Evolutionary conservation across 2,113 vertebrate species (phyloP), one percentile per base, ranked within the genome.

Genomic region (Connochaetes taurinus): DNA sequence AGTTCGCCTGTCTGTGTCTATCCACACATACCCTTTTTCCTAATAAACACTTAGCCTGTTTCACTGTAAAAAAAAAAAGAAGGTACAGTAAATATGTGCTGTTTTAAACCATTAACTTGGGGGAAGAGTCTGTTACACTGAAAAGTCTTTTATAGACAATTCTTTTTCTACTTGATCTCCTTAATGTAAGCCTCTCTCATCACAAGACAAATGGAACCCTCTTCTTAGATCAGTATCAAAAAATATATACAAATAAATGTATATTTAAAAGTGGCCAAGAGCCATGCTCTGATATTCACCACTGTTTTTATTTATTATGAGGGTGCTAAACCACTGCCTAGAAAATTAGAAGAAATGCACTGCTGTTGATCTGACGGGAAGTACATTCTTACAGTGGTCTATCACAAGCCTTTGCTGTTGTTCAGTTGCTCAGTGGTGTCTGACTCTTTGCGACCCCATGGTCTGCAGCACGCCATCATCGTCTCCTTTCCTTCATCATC

Each of bases 401-500:
- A 4, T 40, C 7, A 57, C 40, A 50, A 84, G 1, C 6, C 47
- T 40, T 13, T 36, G 62, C 17, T 6, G n/a, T 36, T 6, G n/a
- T 36, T 36, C n/a, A 36, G 9, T 11, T 2, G 1, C n/a, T 36
- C n/a, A 21, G n/a, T 71, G 0, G 4, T 36, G 64, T 71, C n/a
- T 4, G 4, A 71, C 64, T 71, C 64, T 67, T 36, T 71, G n/a
- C 0, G 4, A 71, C n/a, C 64, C 64, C 64, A 71, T 6, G 64
- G n/a, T 21, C 64, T 36, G 9, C 1, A 71, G 64, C 17, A 71
- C 8, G 1, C 64, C 17, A 71, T 40, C 40, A 40, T 40, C 40
- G 3, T 40, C 40, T n/a, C 64, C 64, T 71, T 10, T 71, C 64
- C 64, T 21, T 71, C 17, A 36, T 17, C 64, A 71, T 71, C 64